Evolutionary conservation across 92 coral and sea anemone genomes (phyloP), one percentile per base, ranked within the genome.

Genomic region (Zoanthus sansibaricus): DNA sequence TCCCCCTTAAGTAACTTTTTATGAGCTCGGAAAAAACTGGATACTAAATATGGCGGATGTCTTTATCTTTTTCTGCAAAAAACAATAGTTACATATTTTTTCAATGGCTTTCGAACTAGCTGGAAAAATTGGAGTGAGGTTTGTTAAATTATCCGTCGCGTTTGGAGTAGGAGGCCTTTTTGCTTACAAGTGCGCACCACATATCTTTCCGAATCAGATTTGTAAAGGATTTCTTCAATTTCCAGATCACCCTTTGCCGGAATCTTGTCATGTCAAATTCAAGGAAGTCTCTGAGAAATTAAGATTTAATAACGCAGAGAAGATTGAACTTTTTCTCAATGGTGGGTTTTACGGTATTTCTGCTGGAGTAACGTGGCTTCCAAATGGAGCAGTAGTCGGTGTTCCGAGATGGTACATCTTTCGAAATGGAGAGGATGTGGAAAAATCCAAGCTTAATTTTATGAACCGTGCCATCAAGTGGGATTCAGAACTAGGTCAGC

Each of bases 371-470:
- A 88, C 94, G 5, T 87, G 86, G 82, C 88, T 91, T 48, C 98
- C 96, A 0, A 89, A 76, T 17, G 96, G 98, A 20, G 96, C 96
- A 5, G 96, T 94, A 0, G 49, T 93, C 3, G 95, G 98, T 4
- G 71, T 94, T 16, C 98, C 98, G 1, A 94, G 93, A 17, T 94
- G 96, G 96, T 94, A 89, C 64, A 75, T 79, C 75, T 94, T 94
- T 59, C 79, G 87, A 55, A 91, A 47, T 46, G 84, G 55, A 10
- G 91, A 94, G 45, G 98, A 93, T 82, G 90, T 94, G 4, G 92
- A 88, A 77, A 91, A 91, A 18, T 87, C 96, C 32, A 94, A 94
- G 21, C 90, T 94, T 42, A 94, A 88, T 51, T 94, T 94, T 72
- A 90, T 93, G 84, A 91, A 88, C 75, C 87, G 98, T 52, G 91